Evolutionary conservation across 2,113 vertebrate genomes (phyloP), one percentile per base, ranked within the genome.

Genomic region (Casuarius casuarius): DNA sequence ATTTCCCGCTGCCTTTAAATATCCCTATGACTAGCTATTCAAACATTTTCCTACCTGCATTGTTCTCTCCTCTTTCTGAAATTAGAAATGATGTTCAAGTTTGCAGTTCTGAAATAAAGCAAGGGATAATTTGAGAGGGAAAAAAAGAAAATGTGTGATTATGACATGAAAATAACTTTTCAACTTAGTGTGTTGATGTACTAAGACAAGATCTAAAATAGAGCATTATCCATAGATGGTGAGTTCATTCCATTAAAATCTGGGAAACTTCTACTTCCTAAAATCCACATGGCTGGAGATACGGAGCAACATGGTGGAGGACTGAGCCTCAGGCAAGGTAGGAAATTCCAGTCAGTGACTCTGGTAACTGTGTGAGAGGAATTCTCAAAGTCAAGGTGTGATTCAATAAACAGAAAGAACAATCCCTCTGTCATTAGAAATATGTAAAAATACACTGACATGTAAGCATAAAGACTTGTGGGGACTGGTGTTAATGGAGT

Each of bases 1-100:
- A 97, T 98, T 97, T 98, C 86, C 33, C 46, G 58, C 65, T 97
- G 76, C 35, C 63, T 97, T 97, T 95, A 96, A 97, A 97, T 97
- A 95, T 71, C 74, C 62, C 25, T 84, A 42, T 94, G 84, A 94
- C 91, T 92, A 95, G 51, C 82, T 94, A 95, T 94, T 96, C 62
- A 91, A 89, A 93, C 83, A 74, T 62, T 90, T 71, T 80, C 8
- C 17, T 91, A 94, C 72, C 38, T 91, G 19, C 23, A 92, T 87
- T 95, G 76, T 96, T 96, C 76, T 81, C 42, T 70, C 22, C 44
- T 83, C 40, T 93, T 97, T 95, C 77, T 91, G 51, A 86, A 94
- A 25, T 89, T 94, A 95, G 88, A 84, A 97, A 92, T 94, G 25
- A 90, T 97, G 77, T 96, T 97, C 59, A 80, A 83, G 23, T 79